Evolutionary conservation across 2,113 vertebrate genomes (phyloP).

Genomic region (Stegostoma tigrinum): DNA sequence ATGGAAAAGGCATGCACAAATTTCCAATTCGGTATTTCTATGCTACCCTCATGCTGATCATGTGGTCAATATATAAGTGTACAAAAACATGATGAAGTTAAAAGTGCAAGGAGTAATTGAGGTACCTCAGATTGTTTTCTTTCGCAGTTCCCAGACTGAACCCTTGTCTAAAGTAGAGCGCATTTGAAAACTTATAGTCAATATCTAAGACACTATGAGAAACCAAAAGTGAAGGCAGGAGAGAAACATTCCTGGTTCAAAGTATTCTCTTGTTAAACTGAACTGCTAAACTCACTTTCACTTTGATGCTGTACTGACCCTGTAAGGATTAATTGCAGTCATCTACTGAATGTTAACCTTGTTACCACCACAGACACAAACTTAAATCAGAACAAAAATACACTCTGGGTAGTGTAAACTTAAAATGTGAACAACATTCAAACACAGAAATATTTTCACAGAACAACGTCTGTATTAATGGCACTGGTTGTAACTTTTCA

Average conservation of each 20-base stretch:
- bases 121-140: background rate
- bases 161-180: background rate
- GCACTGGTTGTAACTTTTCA: background rate
- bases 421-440: constrained; percentile 11
- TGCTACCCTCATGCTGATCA: background rate
- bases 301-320: background rate
- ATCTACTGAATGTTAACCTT: background rate
- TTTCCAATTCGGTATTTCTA: background rate
- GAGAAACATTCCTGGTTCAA: background rate
- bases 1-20: background rate
- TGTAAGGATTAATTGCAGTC: background rate
- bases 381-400: background rate
- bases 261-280: background rate
- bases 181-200: background rate
- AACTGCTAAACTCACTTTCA: background rate
- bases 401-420: background rate
- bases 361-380: background rate
- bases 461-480: background rate
- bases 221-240: background rate
- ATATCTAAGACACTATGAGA: background rate
- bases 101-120: background rate
- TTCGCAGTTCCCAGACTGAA: background rate
- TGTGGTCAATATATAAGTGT: background rate
- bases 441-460: background rate
- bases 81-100: background rate